Evolutionary conservation across 2,797 vertebrate genomes (phyloP), one percentile per base, ranked within the genome.

Genomic region (Labroides dimidiatus): DNA sequence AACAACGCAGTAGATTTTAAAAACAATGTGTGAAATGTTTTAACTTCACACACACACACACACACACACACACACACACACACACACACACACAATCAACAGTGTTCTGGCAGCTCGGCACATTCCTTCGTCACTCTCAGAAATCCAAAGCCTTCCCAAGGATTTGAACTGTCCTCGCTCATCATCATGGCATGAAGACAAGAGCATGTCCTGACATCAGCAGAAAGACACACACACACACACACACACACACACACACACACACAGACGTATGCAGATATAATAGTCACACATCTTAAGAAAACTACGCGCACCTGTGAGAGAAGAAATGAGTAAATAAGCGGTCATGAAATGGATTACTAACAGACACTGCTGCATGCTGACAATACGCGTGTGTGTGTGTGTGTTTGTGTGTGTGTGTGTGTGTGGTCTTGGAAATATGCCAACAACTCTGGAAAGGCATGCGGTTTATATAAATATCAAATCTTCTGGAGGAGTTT

Each of bases 101-200:
- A 30, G 27, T 65, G 58, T 55, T 81, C 10, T 71, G 66, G 49
- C 71, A 85, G 64, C 53, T 20, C 45, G 17, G 12, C 50, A 49
- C 77, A 83, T 81, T 85, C 78, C 79, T 77, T 50, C 67, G 68
- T 77, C 63, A 73, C 75, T 77, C 69, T 62, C 77, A 57, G 75
- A 85, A 84, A 82, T 77, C 63, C 59, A 67, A 72, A 66, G 76
- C 72, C 43, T 69, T 78, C 80, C 57, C 50, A 73, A 71, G 44
- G 50, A 85, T 80, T 76, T 81, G 39, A 66, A 67, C 75, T 80
- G 76, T 81, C 74, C 67, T 75, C 39, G 58, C 65, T 69, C 81
- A 60, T 69, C 81, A 60, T 66, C 60, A 51, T 52, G 43, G 69
- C 17, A 67, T 60, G 66, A 64, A 73, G 56, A 68, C 39, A 14